Evolutionary conservation across 2,888 invertebrate genomes (phyloP).

Genomic region (Agrilus cyanescens): DNA sequence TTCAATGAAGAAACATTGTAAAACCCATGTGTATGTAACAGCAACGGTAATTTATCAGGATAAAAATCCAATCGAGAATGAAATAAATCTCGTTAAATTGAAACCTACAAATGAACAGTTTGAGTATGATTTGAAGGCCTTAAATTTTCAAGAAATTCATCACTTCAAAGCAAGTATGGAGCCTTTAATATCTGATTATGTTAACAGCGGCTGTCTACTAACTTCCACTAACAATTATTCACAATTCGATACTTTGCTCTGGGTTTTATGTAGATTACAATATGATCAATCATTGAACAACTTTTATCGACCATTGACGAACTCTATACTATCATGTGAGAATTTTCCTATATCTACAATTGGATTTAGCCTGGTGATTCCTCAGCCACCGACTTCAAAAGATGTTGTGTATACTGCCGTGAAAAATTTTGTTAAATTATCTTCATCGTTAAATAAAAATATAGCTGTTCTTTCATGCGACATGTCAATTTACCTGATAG

Average conservation of each 20-base stretch:
- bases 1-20: conserved; percentile 8
- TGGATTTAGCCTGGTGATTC: conserved; percentile 17
- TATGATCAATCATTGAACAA: conserved; percentile 10
- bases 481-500: conserved; percentile 16
- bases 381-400: conserved; percentile 17
- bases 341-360: conserved; percentile 14
- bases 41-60: conserved; percentile 11
- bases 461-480: conserved; percentile 16
- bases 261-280: conserved; percentile 17
- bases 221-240: conserved; percentile 8
- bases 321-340: conserved; percentile 17
- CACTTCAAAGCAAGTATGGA: conserved; percentile 11
- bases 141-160: conserved; percentile 16
- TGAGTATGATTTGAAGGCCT: conserved; percentile 13
- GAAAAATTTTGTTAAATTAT: conserved; percentile 17
- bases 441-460: conserved; percentile 12
- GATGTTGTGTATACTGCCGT: conserved; percentile 19
- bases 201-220: conserved; percentile 11
- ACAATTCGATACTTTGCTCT: conserved; percentile 14
- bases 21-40: conserved; percentile 7
- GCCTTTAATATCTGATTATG: conserved; percentile 11
- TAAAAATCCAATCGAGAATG: conserved; percentile 2
- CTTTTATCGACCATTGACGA: conserved; percentile 15
- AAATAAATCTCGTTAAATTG: conserved; percentile 12
- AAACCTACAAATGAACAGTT: conserved; percentile 11